phyloP scores from a whole-genome alignment of 2,888 invertebrate genomes.

The Nymphalis polychloros region DNA sequence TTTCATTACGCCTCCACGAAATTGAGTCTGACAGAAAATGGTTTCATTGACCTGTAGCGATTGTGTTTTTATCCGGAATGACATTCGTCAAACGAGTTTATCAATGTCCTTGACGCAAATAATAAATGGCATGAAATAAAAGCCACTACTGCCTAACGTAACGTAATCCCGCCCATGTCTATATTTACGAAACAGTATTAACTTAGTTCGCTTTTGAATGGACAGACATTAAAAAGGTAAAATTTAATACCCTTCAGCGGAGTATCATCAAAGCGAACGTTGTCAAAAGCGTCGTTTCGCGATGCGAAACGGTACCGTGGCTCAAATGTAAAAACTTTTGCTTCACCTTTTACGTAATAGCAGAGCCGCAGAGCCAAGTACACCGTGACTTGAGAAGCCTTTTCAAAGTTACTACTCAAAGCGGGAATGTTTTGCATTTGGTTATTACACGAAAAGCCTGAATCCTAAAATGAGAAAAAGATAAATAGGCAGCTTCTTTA shows the following conservation, averaged over 20 bases:
- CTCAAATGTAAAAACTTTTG: conserved; percentile 78
- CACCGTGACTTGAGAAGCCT: conserved; percentile 69
- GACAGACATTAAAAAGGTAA: conserved; percentile 63
- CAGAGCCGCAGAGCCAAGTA: conserved; percentile 51
- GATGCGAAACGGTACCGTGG: conserved; percentile 69
- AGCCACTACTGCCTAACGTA: conserved; percentile 42
- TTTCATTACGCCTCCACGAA: conserved; percentile 65
- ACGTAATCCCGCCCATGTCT: conserved; percentile 46
- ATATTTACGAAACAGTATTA: conserved; percentile 62
- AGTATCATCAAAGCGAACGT: conserved; percentile 73
- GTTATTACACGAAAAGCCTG: conserved; percentile 46
- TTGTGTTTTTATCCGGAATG: conserved; percentile 56
- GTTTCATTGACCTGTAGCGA: conserved; percentile 69
- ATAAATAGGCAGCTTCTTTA: conserved; percentile 9
- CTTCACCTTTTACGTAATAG: conserved; percentile 73
- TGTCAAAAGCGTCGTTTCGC: conserved; percentile 74
- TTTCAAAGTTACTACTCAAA: conserved; percentile 74
- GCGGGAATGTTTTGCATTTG: conserved; percentile 75
- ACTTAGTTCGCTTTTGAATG: conserved; percentile 63
- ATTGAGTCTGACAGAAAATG: conserved; percentile 57
- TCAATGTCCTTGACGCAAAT: conserved; percentile 59
- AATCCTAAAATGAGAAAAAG: conserved; percentile 20
- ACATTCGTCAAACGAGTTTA: conserved; percentile 56
- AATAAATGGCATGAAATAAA: conserved; percentile 40
- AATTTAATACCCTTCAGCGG: conserved; percentile 70